A percentile compares a stretch with the other conserved stretches of the same genome.
Evolutionary conservation across 1,140 invertebrate species (phyloP).

Genomic region (Ridgeia piscesae): DNA sequence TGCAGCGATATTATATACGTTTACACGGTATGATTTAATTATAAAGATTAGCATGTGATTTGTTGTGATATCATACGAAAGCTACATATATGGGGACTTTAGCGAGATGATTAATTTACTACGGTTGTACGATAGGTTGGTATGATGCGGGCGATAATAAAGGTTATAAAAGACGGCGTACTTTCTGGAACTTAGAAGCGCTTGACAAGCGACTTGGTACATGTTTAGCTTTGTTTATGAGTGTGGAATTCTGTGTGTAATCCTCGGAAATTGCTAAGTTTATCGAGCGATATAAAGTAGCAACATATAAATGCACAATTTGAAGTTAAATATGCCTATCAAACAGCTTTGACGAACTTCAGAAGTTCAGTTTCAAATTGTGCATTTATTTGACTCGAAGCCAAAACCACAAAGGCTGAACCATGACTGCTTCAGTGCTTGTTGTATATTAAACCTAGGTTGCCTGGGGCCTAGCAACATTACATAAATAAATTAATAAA

Average conservation of each 20-base stretch:
- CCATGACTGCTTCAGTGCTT: no score
- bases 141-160: not conserved
- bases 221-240: not conserved
- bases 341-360: no score
- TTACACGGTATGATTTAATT: not conserved
- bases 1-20: not conserved
- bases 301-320: not conserved
- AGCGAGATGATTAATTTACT: not conserved
- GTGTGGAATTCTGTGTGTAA: not conserved
- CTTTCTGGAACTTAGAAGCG: no score
- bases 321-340: not conserved
- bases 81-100: not conserved
- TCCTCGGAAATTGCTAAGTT: not conserved
- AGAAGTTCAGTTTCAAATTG: no score
- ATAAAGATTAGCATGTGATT: not conserved
- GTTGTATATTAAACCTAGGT: no score
- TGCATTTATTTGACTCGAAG: no score
- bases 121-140: not conserved
- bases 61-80: not conserved
- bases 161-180: not conserved
- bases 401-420: no score
- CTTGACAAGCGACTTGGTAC: not conserved
- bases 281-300: not conserved
- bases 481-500: no score
- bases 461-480: no score